These are phyloP conservation scores for Halcyon smyrnensis DNA, from an alignment of 2,797 vertebrate species.

Conservation along the genomic window DNA sequence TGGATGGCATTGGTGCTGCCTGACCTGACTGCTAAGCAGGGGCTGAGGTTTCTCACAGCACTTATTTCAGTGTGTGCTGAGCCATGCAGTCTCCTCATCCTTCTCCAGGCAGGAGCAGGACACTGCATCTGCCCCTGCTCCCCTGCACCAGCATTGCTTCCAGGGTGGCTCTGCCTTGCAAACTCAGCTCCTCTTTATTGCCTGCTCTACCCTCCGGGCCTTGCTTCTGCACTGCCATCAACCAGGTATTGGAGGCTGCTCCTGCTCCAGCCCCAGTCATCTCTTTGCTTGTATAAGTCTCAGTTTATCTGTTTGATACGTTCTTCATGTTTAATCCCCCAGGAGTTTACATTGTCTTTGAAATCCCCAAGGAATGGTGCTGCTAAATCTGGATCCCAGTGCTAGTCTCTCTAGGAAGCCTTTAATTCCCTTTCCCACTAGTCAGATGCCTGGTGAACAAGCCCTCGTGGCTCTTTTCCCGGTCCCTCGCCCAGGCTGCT, in stretches of 20 bases:
- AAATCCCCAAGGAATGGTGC: not conserved
- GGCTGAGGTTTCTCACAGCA: not conserved
- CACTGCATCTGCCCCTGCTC: rapidly evolving
- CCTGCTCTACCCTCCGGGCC: not conserved
- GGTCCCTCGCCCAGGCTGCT: not conserved
- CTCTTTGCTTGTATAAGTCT: not conserved
- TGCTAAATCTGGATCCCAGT: not conserved
- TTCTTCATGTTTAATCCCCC: not conserved
- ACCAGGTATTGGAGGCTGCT: not conserved
- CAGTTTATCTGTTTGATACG: not conserved
- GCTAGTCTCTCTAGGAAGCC: not conserved
- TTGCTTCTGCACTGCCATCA: not conserved
- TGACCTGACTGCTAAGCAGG: conserved; percentile 40
- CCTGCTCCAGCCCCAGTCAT: rapidly evolving
- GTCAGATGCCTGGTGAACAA: not conserved
- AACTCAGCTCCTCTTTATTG: not conserved
- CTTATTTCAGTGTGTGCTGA: not conserved
- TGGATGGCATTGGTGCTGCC: not conserved
- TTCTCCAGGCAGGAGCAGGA: not conserved
- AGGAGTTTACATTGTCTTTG: not conserved
- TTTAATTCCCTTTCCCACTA: not conserved
- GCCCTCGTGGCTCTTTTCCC: not conserved
- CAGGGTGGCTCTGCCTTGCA: rapidly evolving
- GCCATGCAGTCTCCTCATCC: not conserved
- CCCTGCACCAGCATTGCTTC: rapidly evolving